phyloP scores from a whole-genome alignment of 1,140 invertebrate species.

The Solenopsis fugax region DNA sequence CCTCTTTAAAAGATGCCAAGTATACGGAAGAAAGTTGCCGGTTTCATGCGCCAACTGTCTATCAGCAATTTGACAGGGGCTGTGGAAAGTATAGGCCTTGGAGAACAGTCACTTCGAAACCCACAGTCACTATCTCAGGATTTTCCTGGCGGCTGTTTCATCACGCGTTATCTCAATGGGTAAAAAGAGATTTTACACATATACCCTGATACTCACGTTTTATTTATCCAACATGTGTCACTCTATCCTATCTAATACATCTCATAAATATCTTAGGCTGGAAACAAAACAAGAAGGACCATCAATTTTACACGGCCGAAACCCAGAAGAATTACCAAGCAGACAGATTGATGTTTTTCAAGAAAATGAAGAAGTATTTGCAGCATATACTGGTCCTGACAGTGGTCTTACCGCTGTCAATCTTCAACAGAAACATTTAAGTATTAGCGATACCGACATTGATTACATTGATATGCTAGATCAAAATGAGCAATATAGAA shows the following conservation, averaged over 20 bases:
- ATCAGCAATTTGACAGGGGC: constrained; percentile 88
- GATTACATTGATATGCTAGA: constrained; percentile 92
- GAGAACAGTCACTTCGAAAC: constrained; percentile 77
- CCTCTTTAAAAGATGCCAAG: constrained; percentile 88
- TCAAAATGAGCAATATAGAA: constrained; percentile 86
- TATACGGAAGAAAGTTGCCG: constrained; percentile 91
- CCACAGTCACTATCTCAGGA: constrained; percentile 82
- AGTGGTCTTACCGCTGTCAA: constrained; percentile 92
- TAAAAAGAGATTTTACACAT: constrained; percentile 80
- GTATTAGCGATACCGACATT: constrained; percentile 90
- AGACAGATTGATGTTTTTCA: constrained; percentile 87
- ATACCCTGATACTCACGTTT: neutral
- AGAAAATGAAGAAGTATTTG: constrained; percentile 87
- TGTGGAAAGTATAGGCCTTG: constrained; percentile 86
- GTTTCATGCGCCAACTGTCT: constrained; percentile 91
- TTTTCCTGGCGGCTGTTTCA: constrained; percentile 89
- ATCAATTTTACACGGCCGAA: constrained; percentile 89
- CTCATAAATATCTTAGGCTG: constrained; percentile 71
- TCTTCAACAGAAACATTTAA: constrained; percentile 89
- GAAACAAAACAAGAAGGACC: constrained; percentile 87
- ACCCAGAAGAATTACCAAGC: constrained; percentile 89
- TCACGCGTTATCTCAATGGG: constrained; percentile 92
- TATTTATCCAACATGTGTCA: neutral
- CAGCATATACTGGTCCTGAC: constrained; percentile 92
- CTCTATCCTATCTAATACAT: constrained; percentile 13